Conservation (phyloP, 2,797 vertebrate genomes). For the Taenioides sp. region DNA sequence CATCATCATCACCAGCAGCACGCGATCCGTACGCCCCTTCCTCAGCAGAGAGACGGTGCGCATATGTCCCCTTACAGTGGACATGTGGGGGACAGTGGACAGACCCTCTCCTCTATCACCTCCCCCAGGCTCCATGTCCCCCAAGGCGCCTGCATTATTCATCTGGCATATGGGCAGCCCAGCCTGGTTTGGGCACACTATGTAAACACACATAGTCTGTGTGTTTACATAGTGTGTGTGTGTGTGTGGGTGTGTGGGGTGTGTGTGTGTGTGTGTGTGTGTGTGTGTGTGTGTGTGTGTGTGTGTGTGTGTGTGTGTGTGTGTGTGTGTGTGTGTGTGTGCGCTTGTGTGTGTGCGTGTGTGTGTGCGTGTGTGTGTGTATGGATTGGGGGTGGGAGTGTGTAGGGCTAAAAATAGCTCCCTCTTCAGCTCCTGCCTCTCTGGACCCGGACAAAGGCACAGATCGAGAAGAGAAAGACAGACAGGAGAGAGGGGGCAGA, state of each 20-base stretch:
- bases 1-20: background rate
- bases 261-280: conserved; percentile 56
- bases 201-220: too few relatives aligned
- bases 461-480: conserved; percentile 53
- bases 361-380: conserved; percentile 50
- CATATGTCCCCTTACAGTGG: background rate
- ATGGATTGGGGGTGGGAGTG: conserved; percentile 62
- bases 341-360: conserved; percentile 48
- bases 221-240: conserved; percentile 43
- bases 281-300: background rate
- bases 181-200: background rate
- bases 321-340: conserved; percentile 36
- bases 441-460: conserved; percentile 45
- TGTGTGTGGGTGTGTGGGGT: conserved; percentile 53
- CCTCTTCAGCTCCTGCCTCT: conserved; percentile 60
- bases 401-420: conserved; percentile 78
- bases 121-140: conserved; percentile 29
- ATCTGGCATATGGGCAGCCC: conserved; percentile 23
- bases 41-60: too few relatives aligned
- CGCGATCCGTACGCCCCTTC: background rate
- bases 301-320: too few relatives aligned
- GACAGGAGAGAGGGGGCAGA: conserved; percentile 17
- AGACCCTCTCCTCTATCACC: background rate
- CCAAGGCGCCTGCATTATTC: conserved; percentile 51
- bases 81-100: background rate